Base-by-base conservation (phyloP, 2,888 invertebrate genomes). In the Parascotia fuliginaria region DNA sequence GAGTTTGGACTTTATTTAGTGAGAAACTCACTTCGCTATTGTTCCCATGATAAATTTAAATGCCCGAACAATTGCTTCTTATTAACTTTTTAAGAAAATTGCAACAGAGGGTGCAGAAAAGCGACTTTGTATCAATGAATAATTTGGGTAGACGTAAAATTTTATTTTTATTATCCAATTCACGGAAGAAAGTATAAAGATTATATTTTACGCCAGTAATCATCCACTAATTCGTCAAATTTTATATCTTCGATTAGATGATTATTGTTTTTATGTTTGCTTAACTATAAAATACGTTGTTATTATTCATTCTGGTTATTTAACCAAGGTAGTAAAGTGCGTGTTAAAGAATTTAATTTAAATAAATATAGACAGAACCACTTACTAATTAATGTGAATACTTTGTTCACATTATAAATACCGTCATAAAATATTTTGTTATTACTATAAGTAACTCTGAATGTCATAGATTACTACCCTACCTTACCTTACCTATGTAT, bases 11-110 rank as follows among this genome's bases (percentile, higher is more conserved):
- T 62, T 70, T 57, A 50, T 63, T 55, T 41, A 46, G 28, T 15
- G 28, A 33, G 42, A 40, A 58, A 63, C 52, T 57, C 38, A 22
- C 51, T 41, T 42, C n/a, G 46, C 42, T 45, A 63, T 67, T 60
- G 52, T 60, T 64, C 55, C 50, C 54, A 50, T 51, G 50, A 56
- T 67, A 58, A 60, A 70, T 70, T 60, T 53, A 49, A 67, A 57
- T 51, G 52, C 47, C 54, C 36, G 36, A 43, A 37, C 44, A 54
- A 66, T 57, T 57, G 60, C 34, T 47, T 5, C 24, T 61, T 55
- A 48, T 51, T 48, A 49, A 57, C 43, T 65, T 65, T 64, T 65
- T 41, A 46, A 14, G 31, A 32, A 47, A 31, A 49, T 40, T 42
- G 32, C 22, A 28, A 45, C 27, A 39, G 33, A 32, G 24, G 11